A percentile compares a stretch with the other conserved stretches of the same genome.
Conservation (phyloP, 2,797 vertebrate species). For the Dermochelys coriacea region DNA sequence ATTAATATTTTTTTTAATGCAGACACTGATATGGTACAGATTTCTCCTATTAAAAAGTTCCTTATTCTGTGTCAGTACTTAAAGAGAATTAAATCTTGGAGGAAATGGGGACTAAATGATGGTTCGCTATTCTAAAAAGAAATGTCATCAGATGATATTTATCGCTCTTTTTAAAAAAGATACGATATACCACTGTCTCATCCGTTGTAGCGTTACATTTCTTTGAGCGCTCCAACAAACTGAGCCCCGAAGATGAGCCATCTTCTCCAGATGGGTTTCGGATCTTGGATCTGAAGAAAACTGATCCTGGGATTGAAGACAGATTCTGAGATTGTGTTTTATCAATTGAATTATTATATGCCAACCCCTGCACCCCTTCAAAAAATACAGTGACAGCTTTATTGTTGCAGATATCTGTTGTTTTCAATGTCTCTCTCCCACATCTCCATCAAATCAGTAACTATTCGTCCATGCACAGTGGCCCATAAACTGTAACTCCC, state of each 20-base stretch:
- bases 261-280: background rate
- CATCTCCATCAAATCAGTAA: background rate
- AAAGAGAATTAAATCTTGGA: background rate
- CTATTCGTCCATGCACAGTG: background rate
- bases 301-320: background rate
- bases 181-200: background rate
- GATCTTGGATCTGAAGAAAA: constrained; percentile 29
- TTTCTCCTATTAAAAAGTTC: background rate
- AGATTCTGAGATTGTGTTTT: background rate
- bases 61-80: background rate
- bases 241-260: background rate
- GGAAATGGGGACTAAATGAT: background rate
- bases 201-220: background rate
- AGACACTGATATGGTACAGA: accelerated
- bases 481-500: background rate
- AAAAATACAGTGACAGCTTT: background rate
- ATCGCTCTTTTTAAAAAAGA: background rate
- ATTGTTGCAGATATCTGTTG: background rate
- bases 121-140: background rate
- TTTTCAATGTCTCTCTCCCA: background rate
- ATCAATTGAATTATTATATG: background rate
- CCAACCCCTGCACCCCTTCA: background rate
- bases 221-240: background rate
- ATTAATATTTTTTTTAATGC: background rate
- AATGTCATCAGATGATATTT: background rate